Conservation (phyloP, 2,113 vertebrate genomes). For the Phyllostomus hastatus region DNA sequence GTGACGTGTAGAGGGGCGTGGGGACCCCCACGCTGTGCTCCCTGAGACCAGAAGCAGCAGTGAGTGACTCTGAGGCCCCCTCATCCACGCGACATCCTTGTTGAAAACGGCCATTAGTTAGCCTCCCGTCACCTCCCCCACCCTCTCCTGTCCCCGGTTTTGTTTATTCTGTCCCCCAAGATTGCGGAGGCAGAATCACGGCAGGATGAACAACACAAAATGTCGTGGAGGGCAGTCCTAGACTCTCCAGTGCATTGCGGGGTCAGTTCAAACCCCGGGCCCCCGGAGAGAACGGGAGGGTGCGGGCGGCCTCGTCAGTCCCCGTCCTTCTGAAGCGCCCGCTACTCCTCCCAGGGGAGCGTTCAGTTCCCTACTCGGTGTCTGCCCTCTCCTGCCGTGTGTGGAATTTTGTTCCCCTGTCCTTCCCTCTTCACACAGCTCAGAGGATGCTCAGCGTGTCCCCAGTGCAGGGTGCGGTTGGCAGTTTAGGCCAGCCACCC, state of each 20-base stretch:
- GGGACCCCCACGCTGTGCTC: neutral
- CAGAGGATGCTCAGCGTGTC: neutral
- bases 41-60: neutral
- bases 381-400: neutral
- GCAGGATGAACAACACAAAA: neutral
- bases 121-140: neutral
- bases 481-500: neutral
- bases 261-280: neutral
- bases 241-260: neutral
- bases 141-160: neutral
- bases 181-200: neutral
- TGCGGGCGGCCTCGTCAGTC: too few species aligned
- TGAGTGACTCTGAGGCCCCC: neutral
- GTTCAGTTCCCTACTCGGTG: too few species aligned
- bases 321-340: neutral
- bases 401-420: neutral
- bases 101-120: neutral
- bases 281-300: neutral
- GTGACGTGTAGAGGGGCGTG: neutral
- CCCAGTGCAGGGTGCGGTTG: rapidly evolving
- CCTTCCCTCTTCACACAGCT: neutral
- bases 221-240: neutral
- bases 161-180: neutral
- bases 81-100: neutral
- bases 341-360: rapidly evolving